Conservation (phyloP, 2,888 invertebrate genomes). For the Drosophila fulvimacula region DNA sequence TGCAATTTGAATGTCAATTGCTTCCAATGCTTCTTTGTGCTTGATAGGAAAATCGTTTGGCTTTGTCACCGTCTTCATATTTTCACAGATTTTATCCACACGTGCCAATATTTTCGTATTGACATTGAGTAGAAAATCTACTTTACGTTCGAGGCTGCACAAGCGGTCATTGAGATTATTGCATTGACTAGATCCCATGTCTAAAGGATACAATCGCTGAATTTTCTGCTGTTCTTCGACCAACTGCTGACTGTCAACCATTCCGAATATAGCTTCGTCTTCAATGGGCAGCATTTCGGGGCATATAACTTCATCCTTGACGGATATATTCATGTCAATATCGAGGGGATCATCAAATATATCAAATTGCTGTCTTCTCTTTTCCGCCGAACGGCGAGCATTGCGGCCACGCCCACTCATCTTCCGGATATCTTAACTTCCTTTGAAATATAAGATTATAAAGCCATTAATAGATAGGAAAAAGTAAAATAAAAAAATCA, state of each 20-base stretch:
- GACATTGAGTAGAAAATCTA: slow-evolving; percentile 46
- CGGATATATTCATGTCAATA: slow-evolving; percentile 28
- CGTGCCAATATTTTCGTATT: slow-evolving; percentile 51
- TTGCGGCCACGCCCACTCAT: slow-evolving; percentile 30
- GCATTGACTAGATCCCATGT: slow-evolving; percentile 15
- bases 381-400: slow-evolving; percentile 8
- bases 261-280: slow-evolving; percentile 34
- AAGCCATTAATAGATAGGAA: neutral
- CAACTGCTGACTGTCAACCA: slow-evolving; percentile 43
- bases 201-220: slow-evolving; percentile 27
- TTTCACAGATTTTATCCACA: slow-evolving; percentile 49
- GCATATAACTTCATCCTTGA: slow-evolving; percentile 38
- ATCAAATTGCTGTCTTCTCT: neutral
- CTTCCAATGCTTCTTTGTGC: slow-evolving; percentile 32
- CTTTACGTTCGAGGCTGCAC: slow-evolving; percentile 47
- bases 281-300: slow-evolving; percentile 26
- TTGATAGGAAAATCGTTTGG: slow-evolving; percentile 46
- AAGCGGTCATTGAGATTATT: slow-evolving; percentile 36
- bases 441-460: neutral
- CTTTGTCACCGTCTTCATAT: slow-evolving; percentile 14
- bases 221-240: slow-evolving; percentile 42
- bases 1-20: slow-evolving; percentile 41
- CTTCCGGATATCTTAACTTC: neutral
- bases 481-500: neutral
- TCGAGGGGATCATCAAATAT: slow-evolving; percentile 48